phyloP scores from a whole-genome alignment of 2,888 invertebrate genomes.

The Apoderus coryli region DNA sequence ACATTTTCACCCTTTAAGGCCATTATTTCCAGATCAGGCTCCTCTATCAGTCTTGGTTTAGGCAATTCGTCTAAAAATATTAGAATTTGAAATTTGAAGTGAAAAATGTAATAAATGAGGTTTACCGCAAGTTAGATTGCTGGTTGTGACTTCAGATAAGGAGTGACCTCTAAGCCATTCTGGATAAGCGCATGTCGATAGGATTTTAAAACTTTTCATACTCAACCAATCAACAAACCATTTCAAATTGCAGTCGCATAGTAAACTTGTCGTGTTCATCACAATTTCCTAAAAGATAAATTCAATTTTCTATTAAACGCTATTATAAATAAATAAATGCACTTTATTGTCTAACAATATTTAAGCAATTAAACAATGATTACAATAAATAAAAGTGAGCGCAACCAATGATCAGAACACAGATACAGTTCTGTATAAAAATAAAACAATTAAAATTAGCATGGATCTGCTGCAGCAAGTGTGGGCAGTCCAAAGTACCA shows the following conservation, averaged over 20 bases:
- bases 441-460: no score
- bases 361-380: no score
- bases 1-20: slow-evolving; percentile 81
- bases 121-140: slow-evolving; percentile 52
- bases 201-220: slow-evolving; percentile 39
- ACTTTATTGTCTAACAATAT: no score
- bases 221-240: slow-evolving; percentile 80
- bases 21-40: slow-evolving; percentile 66
- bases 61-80: slow-evolving; percentile 51
- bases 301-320: background rate
- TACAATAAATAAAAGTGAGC: no score
- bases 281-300: slow-evolving; percentile 33
- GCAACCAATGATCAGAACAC: no score
- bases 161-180: slow-evolving; percentile 54
- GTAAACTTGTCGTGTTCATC: slow-evolving; percentile 58
- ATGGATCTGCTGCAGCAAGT: no score
- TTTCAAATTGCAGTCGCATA: slow-evolving; percentile 79
- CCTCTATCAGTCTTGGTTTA: slow-evolving; percentile 69
- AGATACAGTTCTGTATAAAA: no score
- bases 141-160: slow-evolving; percentile 49
- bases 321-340: no score
- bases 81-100: slow-evolving; percentile 5
- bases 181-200: slow-evolving; percentile 69
- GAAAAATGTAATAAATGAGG: slow-evolving; percentile 5
- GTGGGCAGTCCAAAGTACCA: no score